phyloP scores from a whole-genome alignment of 2,797 vertebrate species.

The Tokudaia muenninki region DNA sequence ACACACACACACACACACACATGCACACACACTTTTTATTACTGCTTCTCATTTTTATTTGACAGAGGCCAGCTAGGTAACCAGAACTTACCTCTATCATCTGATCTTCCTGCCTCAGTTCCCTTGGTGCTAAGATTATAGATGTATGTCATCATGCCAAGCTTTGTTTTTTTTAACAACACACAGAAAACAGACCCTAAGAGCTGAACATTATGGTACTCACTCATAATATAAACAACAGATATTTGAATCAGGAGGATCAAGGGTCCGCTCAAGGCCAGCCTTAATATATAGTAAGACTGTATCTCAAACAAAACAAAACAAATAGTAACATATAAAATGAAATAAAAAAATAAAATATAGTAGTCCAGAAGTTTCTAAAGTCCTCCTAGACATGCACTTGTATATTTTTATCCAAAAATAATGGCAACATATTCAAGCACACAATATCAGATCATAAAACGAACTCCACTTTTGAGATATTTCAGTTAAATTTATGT shows the following conservation, averaged over 20 bases:
- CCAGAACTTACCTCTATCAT: not conserved
- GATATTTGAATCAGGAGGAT: not conserved
- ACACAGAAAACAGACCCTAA: not conserved
- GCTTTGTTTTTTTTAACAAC: not conserved
- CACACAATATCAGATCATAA: not conserved
- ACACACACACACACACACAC: not conserved
- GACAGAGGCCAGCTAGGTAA: not conserved
- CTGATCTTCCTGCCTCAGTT: not conserved
- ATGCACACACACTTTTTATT: not conserved
- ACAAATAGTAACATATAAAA: not conserved
- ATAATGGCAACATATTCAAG: not conserved
- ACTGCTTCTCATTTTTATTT: not conserved
- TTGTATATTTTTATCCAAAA: not conserved
- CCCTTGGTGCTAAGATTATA: not conserved
- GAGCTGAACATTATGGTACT: not conserved
- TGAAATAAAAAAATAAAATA: not conserved
- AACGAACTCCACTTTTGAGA: not conserved
- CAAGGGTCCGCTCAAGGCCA: not conserved
- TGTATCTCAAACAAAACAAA: not conserved
- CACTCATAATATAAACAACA: not conserved
- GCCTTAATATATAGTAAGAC: not conserved
- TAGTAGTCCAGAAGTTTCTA: not conserved
- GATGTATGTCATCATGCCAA: not conserved
- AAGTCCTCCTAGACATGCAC: not conserved
- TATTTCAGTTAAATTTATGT: not conserved